Conservation (phyloP, 2,888 invertebrate genomes). For the Thyatira batis region DNA sequence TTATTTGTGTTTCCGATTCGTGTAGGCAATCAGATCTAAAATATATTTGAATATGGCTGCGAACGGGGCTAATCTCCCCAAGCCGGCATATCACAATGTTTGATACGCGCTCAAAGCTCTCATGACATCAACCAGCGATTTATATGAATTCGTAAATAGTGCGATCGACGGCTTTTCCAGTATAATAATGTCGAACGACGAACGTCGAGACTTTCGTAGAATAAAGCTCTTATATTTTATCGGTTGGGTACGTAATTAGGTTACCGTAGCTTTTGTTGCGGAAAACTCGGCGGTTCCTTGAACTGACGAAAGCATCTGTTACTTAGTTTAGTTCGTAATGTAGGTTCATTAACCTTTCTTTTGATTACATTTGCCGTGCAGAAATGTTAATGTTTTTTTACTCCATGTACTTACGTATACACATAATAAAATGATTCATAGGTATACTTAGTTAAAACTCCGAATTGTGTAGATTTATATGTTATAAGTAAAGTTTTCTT, state of each 20-base stretch:
- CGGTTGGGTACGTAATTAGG: conserved; percentile 4
- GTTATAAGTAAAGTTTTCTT: no score
- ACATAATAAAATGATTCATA: no score
- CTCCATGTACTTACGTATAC: no score
- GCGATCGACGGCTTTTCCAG: conserved; percentile 1
- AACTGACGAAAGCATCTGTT: conserved; percentile 2
- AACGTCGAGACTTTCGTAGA: background rate
- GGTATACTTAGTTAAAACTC: no score
- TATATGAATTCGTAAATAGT: conserved; percentile 5
- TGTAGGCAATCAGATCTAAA: conserved; percentile 28
- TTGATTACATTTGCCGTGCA: no score
- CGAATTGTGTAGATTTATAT: no score
- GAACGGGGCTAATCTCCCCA: conserved; percentile 11
- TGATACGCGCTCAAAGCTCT: conserved; percentile 10
- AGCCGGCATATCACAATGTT: conserved; percentile 10
- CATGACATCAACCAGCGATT: conserved; percentile 8
- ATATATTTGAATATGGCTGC: conserved; percentile 21
- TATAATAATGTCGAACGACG: background rate
- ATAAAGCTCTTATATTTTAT: conserved; percentile 4
- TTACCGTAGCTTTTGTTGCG: conserved; percentile 2
- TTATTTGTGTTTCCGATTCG: conserved; percentile 6
- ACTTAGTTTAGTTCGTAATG: background rate
- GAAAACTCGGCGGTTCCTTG: conserved; percentile 1
- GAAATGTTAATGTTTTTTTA: no score
- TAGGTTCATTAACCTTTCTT: background rate